Evolutionary conservation across 2,797 vertebrate genomes (phyloP).

Genomic region (Chrysocyon brachyurus): DNA sequence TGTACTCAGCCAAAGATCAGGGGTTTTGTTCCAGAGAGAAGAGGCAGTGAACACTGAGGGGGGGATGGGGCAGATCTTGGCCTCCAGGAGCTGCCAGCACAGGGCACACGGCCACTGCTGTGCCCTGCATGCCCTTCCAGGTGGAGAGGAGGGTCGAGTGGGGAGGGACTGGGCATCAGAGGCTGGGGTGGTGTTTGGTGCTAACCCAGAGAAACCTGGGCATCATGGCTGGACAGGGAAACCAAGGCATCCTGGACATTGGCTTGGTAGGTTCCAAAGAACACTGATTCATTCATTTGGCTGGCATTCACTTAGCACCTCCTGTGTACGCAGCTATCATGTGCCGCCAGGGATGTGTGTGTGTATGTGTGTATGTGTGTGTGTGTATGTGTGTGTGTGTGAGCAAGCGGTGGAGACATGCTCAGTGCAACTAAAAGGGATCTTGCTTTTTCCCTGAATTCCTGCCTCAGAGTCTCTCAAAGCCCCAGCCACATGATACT

Average conservation of each 20-base stretch:
- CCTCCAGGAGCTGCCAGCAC: background rate
- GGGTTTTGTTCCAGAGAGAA: background rate
- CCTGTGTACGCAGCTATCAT: background rate
- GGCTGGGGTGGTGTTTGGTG: background rate
- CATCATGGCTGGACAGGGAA: background rate
- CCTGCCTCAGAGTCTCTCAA: background rate
- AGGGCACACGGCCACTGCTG: background rate
- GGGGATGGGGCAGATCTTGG: background rate
- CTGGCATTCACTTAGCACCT: background rate
- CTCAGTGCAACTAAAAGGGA: background rate
- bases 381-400: background rate
- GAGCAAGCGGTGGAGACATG: background rate
- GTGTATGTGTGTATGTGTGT: background rate
- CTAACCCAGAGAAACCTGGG: background rate
- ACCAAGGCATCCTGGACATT: background rate
- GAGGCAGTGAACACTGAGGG: accelerated
- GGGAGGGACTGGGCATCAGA: background rate
- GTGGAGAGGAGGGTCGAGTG: accelerated
- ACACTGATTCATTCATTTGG: background rate
- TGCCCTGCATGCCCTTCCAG: too few species aligned
- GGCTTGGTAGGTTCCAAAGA: background rate
- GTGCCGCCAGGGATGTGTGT: background rate
- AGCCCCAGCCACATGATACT: background rate
- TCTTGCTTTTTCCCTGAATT: background rate
- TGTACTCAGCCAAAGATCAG: background rate